phyloP scores from a whole-genome alignment of 2,888 invertebrate species.

The Zaprionus obscuricornis region DNA sequence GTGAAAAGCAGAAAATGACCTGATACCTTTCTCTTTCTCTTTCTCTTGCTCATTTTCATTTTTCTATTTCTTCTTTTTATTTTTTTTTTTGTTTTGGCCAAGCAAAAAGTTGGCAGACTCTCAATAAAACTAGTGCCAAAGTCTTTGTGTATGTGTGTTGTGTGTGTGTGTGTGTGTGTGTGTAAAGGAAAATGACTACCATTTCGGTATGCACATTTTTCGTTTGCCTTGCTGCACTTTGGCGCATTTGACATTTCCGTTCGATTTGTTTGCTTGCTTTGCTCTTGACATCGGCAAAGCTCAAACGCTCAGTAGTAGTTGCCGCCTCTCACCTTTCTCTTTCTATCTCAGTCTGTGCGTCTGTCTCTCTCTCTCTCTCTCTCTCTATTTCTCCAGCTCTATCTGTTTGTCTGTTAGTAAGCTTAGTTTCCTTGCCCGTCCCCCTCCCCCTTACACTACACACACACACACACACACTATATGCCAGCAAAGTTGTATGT shows the following conservation, averaged over 20 bases:
- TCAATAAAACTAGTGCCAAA: conserved; percentile 37
- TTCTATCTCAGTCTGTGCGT: neutral
- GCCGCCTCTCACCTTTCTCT: neutral
- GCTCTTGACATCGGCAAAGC: conserved; percentile 39
- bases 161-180: conserved; percentile 1
- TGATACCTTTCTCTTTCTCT: neutral
- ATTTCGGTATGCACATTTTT: conserved; percentile 39
- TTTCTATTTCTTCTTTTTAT: neutral
- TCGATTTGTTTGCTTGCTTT: conserved; percentile 75
- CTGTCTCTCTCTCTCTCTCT: conserved; percentile 5
- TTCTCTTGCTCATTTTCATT: neutral
- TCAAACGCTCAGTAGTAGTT: conserved; percentile 5
- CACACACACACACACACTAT: no score
- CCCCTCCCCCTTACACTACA: no score
- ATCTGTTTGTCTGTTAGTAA: neutral
- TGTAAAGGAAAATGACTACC: conserved; percentile 32
- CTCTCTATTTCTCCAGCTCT: no score
- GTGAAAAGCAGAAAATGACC: conserved; percentile 45
- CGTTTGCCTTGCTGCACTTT: conserved; percentile 64
- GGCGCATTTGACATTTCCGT: conserved; percentile 76
- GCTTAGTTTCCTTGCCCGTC: no score
- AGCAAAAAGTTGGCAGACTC: conserved; percentile 23
- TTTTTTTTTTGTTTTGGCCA: neutral
- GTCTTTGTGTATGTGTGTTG: neutral
- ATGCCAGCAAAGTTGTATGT: conserved; percentile 55